phyloP scores from a whole-genome alignment of 1,140 invertebrate genomes.

The Heliconius melpomene region DNA sequence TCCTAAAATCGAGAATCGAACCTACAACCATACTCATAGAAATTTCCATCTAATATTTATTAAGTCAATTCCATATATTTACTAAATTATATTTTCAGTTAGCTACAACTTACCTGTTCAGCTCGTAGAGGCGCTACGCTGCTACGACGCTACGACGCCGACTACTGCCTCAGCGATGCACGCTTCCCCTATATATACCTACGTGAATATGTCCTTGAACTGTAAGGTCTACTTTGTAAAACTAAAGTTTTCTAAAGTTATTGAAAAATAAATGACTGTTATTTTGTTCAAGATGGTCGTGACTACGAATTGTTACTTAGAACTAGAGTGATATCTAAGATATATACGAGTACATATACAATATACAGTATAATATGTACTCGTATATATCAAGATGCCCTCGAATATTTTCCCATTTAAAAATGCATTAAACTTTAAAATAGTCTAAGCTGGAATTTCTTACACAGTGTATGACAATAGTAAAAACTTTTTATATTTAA shows the following conservation, averaged over 20 bases:
- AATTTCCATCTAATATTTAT: not conserved
- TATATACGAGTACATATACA: too few species aligned
- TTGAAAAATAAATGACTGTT: not conserved
- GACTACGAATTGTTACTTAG: too few species aligned
- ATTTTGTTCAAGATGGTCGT: too few species aligned
- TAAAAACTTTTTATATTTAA: not conserved
- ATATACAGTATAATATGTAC: too few species aligned
- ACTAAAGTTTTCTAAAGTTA: not conserved
- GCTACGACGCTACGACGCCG: not conserved
- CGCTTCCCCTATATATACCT: constrained; percentile 1
- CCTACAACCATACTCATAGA: too few species aligned
- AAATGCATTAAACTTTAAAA: not conserved
- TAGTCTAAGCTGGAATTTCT: not conserved
- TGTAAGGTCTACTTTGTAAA: not conserved
- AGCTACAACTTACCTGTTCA: not conserved
- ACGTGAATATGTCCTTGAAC: not conserved
- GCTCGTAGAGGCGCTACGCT: constrained; percentile 2
- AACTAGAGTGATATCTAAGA: too few species aligned
- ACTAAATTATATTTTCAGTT: not conserved
- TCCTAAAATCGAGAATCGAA: too few species aligned
- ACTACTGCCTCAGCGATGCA: not conserved
- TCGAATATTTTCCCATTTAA: not conserved
- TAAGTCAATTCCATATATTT: not conserved
- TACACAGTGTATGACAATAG: not conserved
- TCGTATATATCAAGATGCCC: too few species aligned